Evolutionary conservation across 2,888 invertebrate species (phyloP).

Genomic region (Eristalis pertinax): DNA sequence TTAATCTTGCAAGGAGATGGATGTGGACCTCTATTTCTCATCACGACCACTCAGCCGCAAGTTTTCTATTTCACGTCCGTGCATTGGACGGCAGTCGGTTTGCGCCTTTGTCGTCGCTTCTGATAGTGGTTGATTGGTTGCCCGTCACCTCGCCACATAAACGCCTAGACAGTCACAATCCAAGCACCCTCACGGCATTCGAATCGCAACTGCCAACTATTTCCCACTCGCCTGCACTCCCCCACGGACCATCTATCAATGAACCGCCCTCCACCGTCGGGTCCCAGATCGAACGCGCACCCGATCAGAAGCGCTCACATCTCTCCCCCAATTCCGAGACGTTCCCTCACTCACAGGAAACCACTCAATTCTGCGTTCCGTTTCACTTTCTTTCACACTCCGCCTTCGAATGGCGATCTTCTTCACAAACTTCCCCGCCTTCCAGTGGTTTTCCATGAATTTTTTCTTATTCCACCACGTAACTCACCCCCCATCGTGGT

Average conservation of each 20-base stretch:
- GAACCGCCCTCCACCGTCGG: background rate
- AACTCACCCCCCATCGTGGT: conserved; percentile 29
- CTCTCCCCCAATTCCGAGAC: background rate
- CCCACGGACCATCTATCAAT: background rate
- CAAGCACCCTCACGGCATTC: too few relatives aligned
- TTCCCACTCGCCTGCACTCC: background rate
- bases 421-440: conserved; percentile 43
- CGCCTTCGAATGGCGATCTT: conserved; percentile 57
- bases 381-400: conserved; percentile 32
- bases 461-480: conserved; percentile 9
- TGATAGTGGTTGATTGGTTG: too few relatives aligned
- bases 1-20: too few relatives aligned
- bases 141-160: too few relatives aligned
- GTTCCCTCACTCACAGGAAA: background rate
- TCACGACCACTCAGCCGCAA: too few relatives aligned
- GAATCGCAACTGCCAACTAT: too few relatives aligned
- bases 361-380: conserved; percentile 1
- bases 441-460: conserved; percentile 39
- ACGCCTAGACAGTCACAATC: too few relatives aligned
- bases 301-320: background rate
- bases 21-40: too few relatives aligned
- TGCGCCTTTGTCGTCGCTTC: too few relatives aligned
- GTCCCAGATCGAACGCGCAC: too few relatives aligned
- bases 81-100: too few relatives aligned
- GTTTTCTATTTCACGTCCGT: too few relatives aligned